phyloP scores from a whole-genome alignment of 2,888 invertebrate species.

The Drosophila prostipennis region DNA sequence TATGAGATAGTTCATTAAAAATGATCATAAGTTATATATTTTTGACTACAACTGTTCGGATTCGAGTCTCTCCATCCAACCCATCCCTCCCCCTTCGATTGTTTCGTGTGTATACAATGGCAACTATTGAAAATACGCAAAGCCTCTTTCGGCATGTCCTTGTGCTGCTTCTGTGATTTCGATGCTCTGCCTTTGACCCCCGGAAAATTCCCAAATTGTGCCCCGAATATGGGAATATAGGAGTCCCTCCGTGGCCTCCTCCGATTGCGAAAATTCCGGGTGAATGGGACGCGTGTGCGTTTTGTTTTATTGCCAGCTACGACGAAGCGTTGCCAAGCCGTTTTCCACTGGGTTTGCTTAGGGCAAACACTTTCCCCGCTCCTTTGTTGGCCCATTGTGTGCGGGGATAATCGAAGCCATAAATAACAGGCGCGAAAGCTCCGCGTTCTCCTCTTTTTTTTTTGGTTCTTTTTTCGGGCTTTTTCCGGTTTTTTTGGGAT shows the following conservation, averaged over 20 bases:
- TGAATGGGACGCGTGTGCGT: slow-evolving; percentile 59
- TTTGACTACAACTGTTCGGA: slow-evolving; percentile 7
- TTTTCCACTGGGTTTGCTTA: slow-evolving; percentile 52
- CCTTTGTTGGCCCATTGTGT: slow-evolving; percentile 62
- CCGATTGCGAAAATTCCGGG: background rate
- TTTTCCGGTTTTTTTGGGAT: slow-evolving; percentile 7
- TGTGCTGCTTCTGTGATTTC: slow-evolving; percentile 76
- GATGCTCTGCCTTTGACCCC: slow-evolving; percentile 54
- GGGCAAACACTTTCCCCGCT: slow-evolving; percentile 64
- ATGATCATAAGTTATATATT: background rate
- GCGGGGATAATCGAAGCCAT: slow-evolving; percentile 77
- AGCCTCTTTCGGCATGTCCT: slow-evolving; percentile 74
- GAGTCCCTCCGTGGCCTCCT: background rate
- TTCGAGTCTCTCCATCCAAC: background rate
- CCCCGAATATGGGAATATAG: slow-evolving; percentile 28
- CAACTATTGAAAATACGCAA: slow-evolving; percentile 77
- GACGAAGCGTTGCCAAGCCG: slow-evolving; percentile 59
- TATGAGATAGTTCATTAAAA: no score
- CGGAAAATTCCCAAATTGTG: slow-evolving; percentile 25
- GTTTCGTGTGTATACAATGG: slow-evolving; percentile 61
- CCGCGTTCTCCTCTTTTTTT: slow-evolving; percentile 28
- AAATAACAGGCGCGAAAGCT: slow-evolving; percentile 75
- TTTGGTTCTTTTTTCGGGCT: background rate
- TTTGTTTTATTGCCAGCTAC: slow-evolving; percentile 71
- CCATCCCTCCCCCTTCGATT: slow-evolving; percentile 5